phyloP scores from a whole-genome alignment of 2,888 invertebrate genomes.

The Drosophila planitibia region DNA sequence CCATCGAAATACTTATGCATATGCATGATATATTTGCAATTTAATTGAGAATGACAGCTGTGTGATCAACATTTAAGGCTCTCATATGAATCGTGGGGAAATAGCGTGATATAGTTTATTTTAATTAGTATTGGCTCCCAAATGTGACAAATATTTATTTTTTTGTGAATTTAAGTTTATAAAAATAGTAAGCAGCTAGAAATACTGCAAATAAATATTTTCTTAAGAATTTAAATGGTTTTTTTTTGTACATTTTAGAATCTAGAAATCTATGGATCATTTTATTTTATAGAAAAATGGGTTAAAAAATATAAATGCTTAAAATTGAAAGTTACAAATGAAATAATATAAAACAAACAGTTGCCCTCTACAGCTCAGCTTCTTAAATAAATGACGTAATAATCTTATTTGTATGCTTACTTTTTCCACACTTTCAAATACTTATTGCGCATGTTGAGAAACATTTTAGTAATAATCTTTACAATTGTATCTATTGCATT shows the following conservation, averaged over 20 bases:
- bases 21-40: conserved; percentile 10
- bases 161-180: neutral
- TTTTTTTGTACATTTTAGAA: neutral
- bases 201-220: neutral
- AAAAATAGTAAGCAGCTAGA: neutral
- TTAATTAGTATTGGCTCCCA: no score
- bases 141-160: no score
- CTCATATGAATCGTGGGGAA: neutral
- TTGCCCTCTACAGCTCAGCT: neutral
- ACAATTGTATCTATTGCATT: neutral
- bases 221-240: accelerated
- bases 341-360: neutral
- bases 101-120: neutral
- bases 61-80: conserved; percentile 10
- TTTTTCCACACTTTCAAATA: neutral
- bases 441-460: neutral
- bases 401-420: neutral
- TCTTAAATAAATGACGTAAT: neutral
- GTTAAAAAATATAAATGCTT: neutral
- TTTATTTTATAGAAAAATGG: no score
- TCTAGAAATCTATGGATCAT: neutral
- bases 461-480: neutral
- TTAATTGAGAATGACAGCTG: conserved; percentile 26
- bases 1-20: conserved; percentile 17
- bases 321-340: neutral